Conservation (phyloP, 2,113 vertebrate species). For the Macrotus californicus region DNA sequence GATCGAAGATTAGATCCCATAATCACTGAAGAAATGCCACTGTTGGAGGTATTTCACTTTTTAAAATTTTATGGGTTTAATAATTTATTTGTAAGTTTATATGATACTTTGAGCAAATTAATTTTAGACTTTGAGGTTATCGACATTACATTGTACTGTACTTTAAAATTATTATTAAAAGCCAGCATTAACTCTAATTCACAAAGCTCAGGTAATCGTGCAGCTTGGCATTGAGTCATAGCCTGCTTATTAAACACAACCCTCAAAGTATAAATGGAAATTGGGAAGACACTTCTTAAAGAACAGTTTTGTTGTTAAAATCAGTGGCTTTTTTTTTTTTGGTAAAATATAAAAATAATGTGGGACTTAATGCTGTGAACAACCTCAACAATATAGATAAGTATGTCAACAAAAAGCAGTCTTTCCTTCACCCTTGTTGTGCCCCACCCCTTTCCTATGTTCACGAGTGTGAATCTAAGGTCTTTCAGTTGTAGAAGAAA, state of each 20-base stretch:
- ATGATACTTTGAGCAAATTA: slow-evolving; percentile 3
- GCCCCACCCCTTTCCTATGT: not conserved
- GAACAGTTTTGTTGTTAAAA: not conserved
- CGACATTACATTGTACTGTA: not conserved
- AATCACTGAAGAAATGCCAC: slow-evolving; percentile 93
- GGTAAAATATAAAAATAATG: not conserved
- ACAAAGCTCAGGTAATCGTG: not conserved
- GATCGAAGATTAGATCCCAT: slow-evolving; percentile 93
- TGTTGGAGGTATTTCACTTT: slow-evolving; percentile 88
- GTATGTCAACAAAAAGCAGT: not conserved
- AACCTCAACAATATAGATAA: not conserved
- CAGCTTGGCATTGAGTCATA: not conserved
- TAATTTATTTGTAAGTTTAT: not conserved
- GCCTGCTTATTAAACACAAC: not conserved
- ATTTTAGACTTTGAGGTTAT: slow-evolving; percentile 23
- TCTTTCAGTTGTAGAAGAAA: not conserved
- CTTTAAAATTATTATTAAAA: slow-evolving; percentile 24
- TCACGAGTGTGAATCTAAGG: not conserved
- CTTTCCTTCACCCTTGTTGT: not conserved
- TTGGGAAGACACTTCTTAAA: not conserved
- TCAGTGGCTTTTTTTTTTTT: not conserved
- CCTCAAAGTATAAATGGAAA: slow-evolving; percentile 16
- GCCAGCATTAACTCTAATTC: not conserved
- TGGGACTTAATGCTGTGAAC: not conserved
- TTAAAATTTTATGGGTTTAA: not conserved